Evolutionary conservation across 1,140 invertebrate species (phyloP).

Genomic region (Procambarus virginalis): DNA sequence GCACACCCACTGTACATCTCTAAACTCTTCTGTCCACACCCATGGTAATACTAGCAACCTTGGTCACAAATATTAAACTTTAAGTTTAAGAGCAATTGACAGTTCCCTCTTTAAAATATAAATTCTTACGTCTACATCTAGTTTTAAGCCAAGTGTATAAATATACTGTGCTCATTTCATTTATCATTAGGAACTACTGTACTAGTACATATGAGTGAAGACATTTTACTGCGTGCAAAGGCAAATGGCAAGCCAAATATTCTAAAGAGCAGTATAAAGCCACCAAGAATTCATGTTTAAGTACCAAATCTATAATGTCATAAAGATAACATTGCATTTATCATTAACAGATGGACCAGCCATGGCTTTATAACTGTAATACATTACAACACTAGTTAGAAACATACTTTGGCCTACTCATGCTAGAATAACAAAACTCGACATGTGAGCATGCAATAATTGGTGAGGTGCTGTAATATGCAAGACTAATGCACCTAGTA

Average conservation of each 20-base stretch:
- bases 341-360: too few species aligned
- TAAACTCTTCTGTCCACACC: conserved; percentile 14
- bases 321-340: too few species aligned
- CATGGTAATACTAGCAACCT: not conserved
- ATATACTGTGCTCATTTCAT: not conserved
- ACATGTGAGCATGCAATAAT: too few species aligned
- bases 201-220: not conserved
- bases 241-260: not conserved
- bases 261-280: not conserved
- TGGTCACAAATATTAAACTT: too few species aligned
- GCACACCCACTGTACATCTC: conserved; percentile 16
- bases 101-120: not conserved
- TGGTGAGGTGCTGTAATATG: too few species aligned
- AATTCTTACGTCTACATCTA: not conserved
- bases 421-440: too few species aligned
- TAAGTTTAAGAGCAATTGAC: not conserved
- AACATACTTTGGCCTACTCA: too few species aligned
- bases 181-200: not conserved
- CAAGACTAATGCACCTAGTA: too few species aligned
- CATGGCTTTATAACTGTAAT: too few species aligned
- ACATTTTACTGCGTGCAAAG: not conserved
- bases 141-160: not conserved
- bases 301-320: too few species aligned
- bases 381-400: too few species aligned
- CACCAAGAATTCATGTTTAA: too few species aligned